These are phyloP conservation scores for Bos taurus DNA, from an alignment of 2,113 vertebrate genomes.

Conservation along the genomic window ARS-UCD2.0 NC_037349.1:40656001-40656500, in stretches of 20 bases:
- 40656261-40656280: not conserved
- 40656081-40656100: not conserved
- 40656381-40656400: conserved; percentile 52
- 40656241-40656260: not conserved
- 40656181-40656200: not conserved
- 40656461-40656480: conserved; percentile 62
- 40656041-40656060: not conserved
- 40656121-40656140: not conserved
- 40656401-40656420: conserved; percentile 42
- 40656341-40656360: conserved; percentile 25
- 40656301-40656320: not conserved
- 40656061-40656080: not conserved
- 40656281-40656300: not conserved
- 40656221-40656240: not conserved
- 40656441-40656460: conserved; percentile 46
- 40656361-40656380: not conserved
- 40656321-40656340: conserved; percentile 15
- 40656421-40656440: conserved; percentile 58
- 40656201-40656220: not conserved
- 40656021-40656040: not conserved
- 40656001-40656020: not conserved
- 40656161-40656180: not conserved
- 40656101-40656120: not conserved
- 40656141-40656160: not conserved
- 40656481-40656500: conserved; percentile 65